A percentile compares a stretch with the other conserved stretches of the same genome.
phyloP scores from a whole-genome alignment of 92 coral and sea anemone genomes.

The Montipora capitata region DNA sequence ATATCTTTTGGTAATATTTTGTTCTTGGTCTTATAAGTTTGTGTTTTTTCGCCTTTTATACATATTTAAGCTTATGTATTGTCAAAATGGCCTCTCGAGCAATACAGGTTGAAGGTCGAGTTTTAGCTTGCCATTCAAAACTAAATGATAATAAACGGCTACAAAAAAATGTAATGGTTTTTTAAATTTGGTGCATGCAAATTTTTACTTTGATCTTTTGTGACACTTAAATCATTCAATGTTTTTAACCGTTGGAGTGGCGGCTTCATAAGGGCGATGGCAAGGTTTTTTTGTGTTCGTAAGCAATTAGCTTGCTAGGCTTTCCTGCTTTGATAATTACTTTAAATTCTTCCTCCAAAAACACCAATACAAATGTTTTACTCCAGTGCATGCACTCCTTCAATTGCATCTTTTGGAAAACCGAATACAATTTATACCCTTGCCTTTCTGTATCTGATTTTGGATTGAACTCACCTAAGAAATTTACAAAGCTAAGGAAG shows the following conservation, averaged over 20 bases:
- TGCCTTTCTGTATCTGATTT: constrained; percentile 14
- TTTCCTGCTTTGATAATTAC: constrained; percentile 13
- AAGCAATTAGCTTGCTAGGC: constrained; percentile 7
- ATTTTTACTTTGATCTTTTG: constrained; percentile 4
- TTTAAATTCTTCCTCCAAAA: constrained; percentile 4
- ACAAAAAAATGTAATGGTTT: constrained; percentile 1
- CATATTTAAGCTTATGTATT: neutral
- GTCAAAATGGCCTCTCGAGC: constrained; percentile 15
- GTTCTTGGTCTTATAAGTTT: constrained; percentile 9
- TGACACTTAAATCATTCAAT: constrained; percentile 7
- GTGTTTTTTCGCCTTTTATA: neutral
- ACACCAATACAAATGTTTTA: constrained; percentile 4
- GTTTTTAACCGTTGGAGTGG: neutral
- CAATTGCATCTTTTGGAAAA: constrained; percentile 7
- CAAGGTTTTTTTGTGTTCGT: constrained; percentile 1
- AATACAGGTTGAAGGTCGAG: constrained; percentile 15
- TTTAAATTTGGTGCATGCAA: constrained; percentile 15
- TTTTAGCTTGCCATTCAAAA: constrained; percentile 16
- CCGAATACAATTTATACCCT: neutral
- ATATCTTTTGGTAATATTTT: neutral
- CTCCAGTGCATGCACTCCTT: constrained; percentile 2
- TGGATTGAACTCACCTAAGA: constrained; percentile 1
- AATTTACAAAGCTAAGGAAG: constrained; percentile 13
- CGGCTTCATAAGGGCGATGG: constrained; percentile 20
- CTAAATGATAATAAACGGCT: neutral